Percentiles rank a stretch among this genome's conserved stretches.
Evolutionary conservation across 2,888 invertebrate species (phyloP).

Genomic region (Automeris io): DNA sequence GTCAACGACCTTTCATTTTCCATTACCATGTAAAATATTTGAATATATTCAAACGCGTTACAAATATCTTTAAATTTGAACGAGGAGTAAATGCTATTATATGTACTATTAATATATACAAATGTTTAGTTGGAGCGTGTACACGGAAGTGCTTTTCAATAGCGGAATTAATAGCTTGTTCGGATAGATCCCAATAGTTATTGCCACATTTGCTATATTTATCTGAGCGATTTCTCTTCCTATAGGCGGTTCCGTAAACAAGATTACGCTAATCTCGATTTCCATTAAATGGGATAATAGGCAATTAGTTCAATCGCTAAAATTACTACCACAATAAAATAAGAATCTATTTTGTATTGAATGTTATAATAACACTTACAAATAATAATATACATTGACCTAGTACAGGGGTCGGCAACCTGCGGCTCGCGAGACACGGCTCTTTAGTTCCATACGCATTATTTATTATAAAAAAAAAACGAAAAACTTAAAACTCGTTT

Average conservation of each 20-base stretch:
- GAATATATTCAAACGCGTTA: neutral
- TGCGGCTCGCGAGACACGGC: too few species aligned
- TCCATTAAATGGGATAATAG: neutral
- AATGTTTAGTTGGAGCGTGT: neutral
- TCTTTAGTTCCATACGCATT: too few species aligned
- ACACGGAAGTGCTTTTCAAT: neutral
- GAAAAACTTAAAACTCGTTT: too few species aligned
- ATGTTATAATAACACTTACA: too few species aligned
- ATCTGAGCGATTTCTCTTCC: slow-evolving; percentile 27
- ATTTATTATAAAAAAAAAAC: too few species aligned
- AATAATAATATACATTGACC: too few species aligned
- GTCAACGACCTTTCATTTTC: slow-evolving; percentile 3
- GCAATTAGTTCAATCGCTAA: neutral
- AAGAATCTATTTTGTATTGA: too few species aligned
- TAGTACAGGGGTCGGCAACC: too few species aligned
- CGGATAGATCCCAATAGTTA: slow-evolving; percentile 6
- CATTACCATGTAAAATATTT: neutral
- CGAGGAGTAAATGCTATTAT: neutral
- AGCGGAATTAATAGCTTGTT: neutral
- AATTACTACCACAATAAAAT: too few species aligned
- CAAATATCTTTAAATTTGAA: slow-evolving; percentile 5
- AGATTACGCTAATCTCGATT: slow-evolving; percentile 6
- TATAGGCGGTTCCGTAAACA: slow-evolving; percentile 29
- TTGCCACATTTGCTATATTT: slow-evolving; percentile 11
- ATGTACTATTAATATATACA: neutral